These are phyloP conservation scores for Zaprionus vittiger DNA, from an alignment of 1,140 invertebrate species.

Conservation along the genomic window DNA sequence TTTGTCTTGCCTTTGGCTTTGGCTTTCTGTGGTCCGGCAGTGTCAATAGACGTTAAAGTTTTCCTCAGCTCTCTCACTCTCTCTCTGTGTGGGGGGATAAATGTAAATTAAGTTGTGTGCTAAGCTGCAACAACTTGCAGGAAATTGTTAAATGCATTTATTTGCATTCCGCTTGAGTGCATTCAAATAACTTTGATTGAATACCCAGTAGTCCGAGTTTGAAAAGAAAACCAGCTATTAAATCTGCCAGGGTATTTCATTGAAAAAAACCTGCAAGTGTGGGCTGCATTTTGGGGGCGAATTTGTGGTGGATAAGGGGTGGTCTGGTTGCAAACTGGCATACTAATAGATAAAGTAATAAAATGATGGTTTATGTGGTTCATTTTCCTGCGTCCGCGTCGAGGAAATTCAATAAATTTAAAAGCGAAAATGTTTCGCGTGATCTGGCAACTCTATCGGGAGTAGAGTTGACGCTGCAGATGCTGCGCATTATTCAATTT, in stretches of 20 bases:
- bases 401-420: slow-evolving; percentile 65
- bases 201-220: background rate
- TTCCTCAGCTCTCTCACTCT: slow-evolving; percentile 16
- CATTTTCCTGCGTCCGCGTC: slow-evolving; percentile 15
- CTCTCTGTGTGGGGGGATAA: slow-evolving; percentile 17
- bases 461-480: slow-evolving; percentile 42
- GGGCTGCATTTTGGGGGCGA: slow-evolving; percentile 13
- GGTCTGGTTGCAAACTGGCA: background rate
- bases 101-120: slow-evolving; percentile 54
- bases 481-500: slow-evolving; percentile 68
- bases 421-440: slow-evolving; percentile 43
- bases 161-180: slow-evolving; percentile 43
- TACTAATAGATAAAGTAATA: slow-evolving; percentile 48
- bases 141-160: slow-evolving; percentile 49
- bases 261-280: background rate
- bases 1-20: background rate
- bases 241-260: slow-evolving; percentile 7
- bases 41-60: slow-evolving; percentile 55
- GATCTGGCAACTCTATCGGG: slow-evolving; percentile 54
- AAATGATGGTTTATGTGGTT: slow-evolving; percentile 44
- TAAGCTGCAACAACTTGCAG: slow-evolving; percentile 27
- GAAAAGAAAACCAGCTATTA: background rate
- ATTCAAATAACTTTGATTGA: slow-evolving; percentile 56
- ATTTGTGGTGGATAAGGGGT: slow-evolving; percentile 17
- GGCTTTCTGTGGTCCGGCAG: slow-evolving; percentile 24